phyloP scores from a whole-genome alignment of 2,113 vertebrate genomes.

The Diadophis punctatus region DNA sequence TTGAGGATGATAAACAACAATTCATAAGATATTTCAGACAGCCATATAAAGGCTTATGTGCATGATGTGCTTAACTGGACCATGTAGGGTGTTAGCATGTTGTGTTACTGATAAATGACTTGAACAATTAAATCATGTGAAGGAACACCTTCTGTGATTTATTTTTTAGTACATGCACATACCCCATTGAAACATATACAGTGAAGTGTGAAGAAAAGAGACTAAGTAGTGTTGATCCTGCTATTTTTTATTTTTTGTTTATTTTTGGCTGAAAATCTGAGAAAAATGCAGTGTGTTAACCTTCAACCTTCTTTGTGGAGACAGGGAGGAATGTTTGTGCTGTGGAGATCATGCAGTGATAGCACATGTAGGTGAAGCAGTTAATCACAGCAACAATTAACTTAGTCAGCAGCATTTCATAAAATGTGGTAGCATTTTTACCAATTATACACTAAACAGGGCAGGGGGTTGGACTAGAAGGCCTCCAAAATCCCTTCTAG shows the following conservation, averaged over 20 bases:
- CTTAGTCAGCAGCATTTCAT: neutral
- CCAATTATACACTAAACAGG: neutral
- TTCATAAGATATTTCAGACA: neutral
- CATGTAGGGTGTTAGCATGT: neutral
- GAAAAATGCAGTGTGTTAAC: too few relatives aligned
- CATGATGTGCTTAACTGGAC: neutral
- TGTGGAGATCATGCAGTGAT: neutral
- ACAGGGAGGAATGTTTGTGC: neutral
- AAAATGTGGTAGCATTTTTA: neutral
- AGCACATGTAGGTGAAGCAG: neutral
- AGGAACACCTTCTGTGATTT: neutral
- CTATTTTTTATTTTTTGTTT: neutral
- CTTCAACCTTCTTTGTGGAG: neutral
- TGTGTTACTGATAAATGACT: neutral
- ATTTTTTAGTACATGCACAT: neutral
- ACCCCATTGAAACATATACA: neutral
- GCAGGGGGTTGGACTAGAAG: too few relatives aligned
- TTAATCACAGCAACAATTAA: neutral
- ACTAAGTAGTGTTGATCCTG: neutral
- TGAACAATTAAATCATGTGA: neutral
- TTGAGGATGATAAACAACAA: neutral
- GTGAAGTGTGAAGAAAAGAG: neutral
- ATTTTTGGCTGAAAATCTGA: neutral
- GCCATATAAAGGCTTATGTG: neutral
- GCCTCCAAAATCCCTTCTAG: too few relatives aligned